Conservation (phyloP, 2,888 invertebrate genomes). For the Hirtodrosophila duncani region DNA sequence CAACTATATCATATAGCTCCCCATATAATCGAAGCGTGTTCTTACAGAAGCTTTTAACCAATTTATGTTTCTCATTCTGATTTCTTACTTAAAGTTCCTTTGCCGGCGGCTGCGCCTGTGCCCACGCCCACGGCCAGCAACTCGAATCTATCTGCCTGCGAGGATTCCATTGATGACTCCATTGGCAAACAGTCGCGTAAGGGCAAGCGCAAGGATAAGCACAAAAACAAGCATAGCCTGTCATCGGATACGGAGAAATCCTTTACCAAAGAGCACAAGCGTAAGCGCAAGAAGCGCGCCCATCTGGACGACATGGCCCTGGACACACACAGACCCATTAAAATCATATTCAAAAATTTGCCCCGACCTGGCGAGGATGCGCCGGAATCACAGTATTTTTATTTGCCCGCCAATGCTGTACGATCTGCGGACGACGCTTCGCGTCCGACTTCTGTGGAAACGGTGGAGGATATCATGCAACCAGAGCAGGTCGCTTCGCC, state of each 20-base stretch:
- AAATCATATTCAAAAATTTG: conserved; percentile 82
- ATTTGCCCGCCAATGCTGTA: conserved; percentile 83
- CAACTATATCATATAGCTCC: too few species aligned
- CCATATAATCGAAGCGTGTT: too few species aligned
- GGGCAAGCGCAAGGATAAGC: conserved; percentile 87
- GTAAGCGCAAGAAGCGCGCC: conserved; percentile 88
- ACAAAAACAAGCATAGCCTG: conserved; percentile 82
- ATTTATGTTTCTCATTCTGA: background rate
- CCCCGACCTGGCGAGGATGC: conserved; percentile 82
- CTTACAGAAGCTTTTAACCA: background rate
- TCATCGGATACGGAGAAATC: conserved; percentile 80
- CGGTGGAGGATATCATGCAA: conserved; percentile 72
- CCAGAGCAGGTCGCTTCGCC: conserved; percentile 17
- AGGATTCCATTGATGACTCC: conserved; percentile 58
- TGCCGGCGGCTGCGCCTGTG: conserved; percentile 14
- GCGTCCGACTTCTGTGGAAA: conserved; percentile 77
- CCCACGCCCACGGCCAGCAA: conserved; percentile 36
- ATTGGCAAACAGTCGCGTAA: conserved; percentile 79
- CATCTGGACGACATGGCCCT: conserved; percentile 77
- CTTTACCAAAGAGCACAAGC: conserved; percentile 86
- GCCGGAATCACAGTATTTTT: conserved; percentile 89
- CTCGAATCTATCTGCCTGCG: conserved; percentile 42
- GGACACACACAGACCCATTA: conserved; percentile 81
- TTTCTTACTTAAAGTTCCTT: conserved; percentile 15
- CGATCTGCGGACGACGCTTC: conserved; percentile 77